Evolutionary conservation across 1,140 invertebrate species (phyloP).

Genomic region (Orussus abietinus): DNA sequence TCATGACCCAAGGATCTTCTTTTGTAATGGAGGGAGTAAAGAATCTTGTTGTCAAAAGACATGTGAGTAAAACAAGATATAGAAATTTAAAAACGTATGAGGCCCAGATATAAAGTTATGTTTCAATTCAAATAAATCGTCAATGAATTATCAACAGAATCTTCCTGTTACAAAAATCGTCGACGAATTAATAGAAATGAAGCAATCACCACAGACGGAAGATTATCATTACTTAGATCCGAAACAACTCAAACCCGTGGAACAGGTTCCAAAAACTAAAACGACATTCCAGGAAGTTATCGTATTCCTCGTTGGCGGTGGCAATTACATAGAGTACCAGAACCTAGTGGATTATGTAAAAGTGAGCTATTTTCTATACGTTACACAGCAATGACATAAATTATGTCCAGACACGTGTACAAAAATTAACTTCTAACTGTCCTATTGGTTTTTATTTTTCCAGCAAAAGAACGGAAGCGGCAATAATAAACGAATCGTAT

Average conservation of each 20-base stretch:
- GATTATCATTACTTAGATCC: slow-evolving; percentile 92
- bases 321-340: slow-evolving; percentile 99
- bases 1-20: slow-evolving; percentile 93
- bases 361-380: slow-evolving; percentile 45
- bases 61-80: slow-evolving; percentile 62
- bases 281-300: slow-evolving; percentile 83
- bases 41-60: slow-evolving; percentile 96
- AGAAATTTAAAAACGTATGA: background rate
- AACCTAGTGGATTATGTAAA: slow-evolving; percentile 95
- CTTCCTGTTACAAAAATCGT: slow-evolving; percentile 88
- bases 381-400: no score
- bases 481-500: slow-evolving; percentile 79
- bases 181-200: slow-evolving; percentile 86
- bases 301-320: slow-evolving; percentile 96
- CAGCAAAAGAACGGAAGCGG: slow-evolving; percentile 70
- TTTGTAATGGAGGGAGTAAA: slow-evolving; percentile 99
- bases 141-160: slow-evolving; percentile 58
- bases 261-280: slow-evolving; percentile 63
- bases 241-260: slow-evolving; percentile 75
- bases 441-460: no score
- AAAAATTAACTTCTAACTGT: slow-evolving; percentile 9
- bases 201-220: slow-evolving; percentile 72
- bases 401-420: no score
- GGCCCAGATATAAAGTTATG: slow-evolving; percentile 2
- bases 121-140: slow-evolving; percentile 2